These are phyloP conservation scores for Cyphomyrmex costatus DNA, from an alignment of 1,140 invertebrate genomes.

Conservation along the genomic window DNA sequence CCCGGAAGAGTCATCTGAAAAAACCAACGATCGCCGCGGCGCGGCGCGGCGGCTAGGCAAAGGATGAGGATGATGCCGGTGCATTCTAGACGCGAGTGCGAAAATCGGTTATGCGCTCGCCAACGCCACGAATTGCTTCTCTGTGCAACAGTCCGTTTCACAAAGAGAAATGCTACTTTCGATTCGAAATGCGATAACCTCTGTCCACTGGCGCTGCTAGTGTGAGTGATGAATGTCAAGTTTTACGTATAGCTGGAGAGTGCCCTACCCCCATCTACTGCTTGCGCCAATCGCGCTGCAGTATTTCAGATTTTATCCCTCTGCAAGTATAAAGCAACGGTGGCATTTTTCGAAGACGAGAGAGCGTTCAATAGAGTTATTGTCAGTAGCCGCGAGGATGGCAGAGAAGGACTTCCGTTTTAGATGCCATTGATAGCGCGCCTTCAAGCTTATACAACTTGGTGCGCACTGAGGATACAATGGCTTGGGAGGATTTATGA, in stretches of 20 bases:
- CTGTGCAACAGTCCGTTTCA: conserved; percentile 6
- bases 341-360: conserved; percentile 22
- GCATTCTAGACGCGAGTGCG: conserved; percentile 44
- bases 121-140: conserved; percentile 48
- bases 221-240: conserved; percentile 38
- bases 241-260: conserved; percentile 6
- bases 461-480: not conserved
- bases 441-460: not conserved
- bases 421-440: conserved; percentile 38
- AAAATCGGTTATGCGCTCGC: conserved; percentile 56
- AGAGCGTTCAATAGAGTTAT: conserved; percentile 49
- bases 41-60: not conserved
- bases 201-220: conserved; percentile 1
- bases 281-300: not conserved
- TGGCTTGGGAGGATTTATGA: conserved; percentile 31
- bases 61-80: conserved; percentile 13
- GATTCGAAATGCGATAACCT: conserved; percentile 55
- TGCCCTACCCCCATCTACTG: not conserved
- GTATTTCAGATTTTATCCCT: conserved; percentile 12
- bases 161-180: conserved; percentile 44
- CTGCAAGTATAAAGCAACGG: not conserved
- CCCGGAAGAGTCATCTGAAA: conserved; percentile 19
- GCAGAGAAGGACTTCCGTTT: conserved; percentile 50
- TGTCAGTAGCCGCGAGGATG: conserved; percentile 44
- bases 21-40: not conserved